Conservation (phyloP, 2,888 invertebrate genomes). For the Oxytorus armatus region DNA sequence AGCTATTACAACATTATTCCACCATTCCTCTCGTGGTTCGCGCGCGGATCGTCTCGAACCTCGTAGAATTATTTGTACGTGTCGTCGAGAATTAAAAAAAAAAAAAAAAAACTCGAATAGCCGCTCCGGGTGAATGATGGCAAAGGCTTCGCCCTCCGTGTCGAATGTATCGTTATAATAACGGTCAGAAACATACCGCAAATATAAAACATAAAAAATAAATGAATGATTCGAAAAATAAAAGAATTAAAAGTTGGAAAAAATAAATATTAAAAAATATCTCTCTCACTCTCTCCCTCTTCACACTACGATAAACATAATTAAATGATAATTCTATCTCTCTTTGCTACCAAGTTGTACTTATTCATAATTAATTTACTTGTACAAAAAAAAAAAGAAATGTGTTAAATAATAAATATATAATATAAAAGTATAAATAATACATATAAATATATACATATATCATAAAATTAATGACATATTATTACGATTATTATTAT, state of each 20-base stretch:
- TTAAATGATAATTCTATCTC: conserved; percentile 84
- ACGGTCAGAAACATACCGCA: conserved; percentile 66
- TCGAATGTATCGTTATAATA: conserved; percentile 59
- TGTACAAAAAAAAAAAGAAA: conserved; percentile 81
- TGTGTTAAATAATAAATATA: conserved; percentile 84
- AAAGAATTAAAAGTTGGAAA: conserved; percentile 54
- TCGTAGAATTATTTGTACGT: conserved; percentile 56
- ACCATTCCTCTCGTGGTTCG: conserved; percentile 55
- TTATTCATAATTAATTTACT: conserved; percentile 85
- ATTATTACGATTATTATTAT: conserved; percentile 74
- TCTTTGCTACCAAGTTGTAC: conserved; percentile 85
- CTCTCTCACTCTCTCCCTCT: conserved; percentile 69
- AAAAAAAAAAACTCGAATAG: conserved; percentile 45
- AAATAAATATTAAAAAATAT: conserved; percentile 54
- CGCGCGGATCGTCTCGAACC: conserved; percentile 38
- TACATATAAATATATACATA: conserved; percentile 72
- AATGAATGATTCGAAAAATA: conserved; percentile 63
- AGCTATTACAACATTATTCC: conserved; percentile 64
- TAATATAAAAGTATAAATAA: conserved; percentile 81
- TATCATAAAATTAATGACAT: conserved; percentile 78
- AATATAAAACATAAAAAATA: conserved; percentile 56
- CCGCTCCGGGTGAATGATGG: conserved; percentile 41
- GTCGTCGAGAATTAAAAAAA: conserved; percentile 27
- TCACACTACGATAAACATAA: conserved; percentile 83
- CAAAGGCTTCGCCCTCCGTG: conserved; percentile 69